These are phyloP conservation scores for Lutraria lutraria DNA, from an alignment of 2,888 invertebrate species.

Conservation along the genomic window DNA sequence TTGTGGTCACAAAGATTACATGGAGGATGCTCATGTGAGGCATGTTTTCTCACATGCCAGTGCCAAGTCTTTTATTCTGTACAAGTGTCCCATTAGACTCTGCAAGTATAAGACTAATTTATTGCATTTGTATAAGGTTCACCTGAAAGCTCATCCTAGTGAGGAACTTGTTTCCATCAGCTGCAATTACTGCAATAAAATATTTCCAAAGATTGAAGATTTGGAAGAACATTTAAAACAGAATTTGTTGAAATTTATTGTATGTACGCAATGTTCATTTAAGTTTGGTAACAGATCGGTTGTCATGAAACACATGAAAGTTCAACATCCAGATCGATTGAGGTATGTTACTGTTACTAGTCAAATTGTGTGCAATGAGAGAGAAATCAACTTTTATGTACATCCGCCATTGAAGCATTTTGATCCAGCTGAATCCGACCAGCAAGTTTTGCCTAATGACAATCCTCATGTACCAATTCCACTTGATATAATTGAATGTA, in stretches of 20 bases:
- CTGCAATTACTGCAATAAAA: conserved; percentile 78
- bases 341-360: conserved; percentile 80
- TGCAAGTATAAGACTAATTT: conserved; percentile 81
- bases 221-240: conserved; percentile 76
- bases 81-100: conserved; percentile 76
- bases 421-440: background rate
- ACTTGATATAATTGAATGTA: conserved; percentile 54
- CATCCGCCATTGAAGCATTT: conserved; percentile 45
- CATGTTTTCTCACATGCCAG: conserved; percentile 80
- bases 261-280: conserved; percentile 80
- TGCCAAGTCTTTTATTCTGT: conserved; percentile 75
- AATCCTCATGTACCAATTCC: conserved; percentile 52
- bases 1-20: conserved; percentile 79
- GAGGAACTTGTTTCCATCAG: conserved; percentile 65
- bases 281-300: conserved; percentile 75
- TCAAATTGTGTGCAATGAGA: conserved; percentile 81
- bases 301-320: conserved; percentile 77
- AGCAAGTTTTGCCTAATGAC: background rate
- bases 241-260: conserved; percentile 80
- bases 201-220: conserved; percentile 66
- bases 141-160: conserved; percentile 73
- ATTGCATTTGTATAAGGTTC: conserved; percentile 74
- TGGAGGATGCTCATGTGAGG: conserved; percentile 77
- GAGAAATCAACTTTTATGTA: conserved; percentile 70
- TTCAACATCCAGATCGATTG: conserved; percentile 78